phyloP scores from a whole-genome alignment of 2,888 invertebrate genomes.

The Cerastis rubricosa region DNA sequence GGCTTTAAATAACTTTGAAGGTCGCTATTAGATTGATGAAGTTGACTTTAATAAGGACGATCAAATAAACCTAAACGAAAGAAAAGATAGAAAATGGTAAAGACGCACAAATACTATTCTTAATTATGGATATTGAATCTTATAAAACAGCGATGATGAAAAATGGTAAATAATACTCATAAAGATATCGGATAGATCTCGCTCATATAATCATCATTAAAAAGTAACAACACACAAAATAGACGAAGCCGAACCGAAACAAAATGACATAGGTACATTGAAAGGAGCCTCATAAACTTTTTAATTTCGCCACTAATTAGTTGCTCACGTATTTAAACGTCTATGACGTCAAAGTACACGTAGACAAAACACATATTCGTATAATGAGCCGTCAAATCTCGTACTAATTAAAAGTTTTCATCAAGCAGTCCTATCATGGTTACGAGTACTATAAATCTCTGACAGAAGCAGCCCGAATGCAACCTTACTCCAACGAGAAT shows the following conservation, averaged over 20 bases:
- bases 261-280: conserved; percentile 15
- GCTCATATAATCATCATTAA: conserved; percentile 5
- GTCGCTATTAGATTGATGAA: neutral
- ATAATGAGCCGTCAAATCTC: conserved; percentile 21
- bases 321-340: conserved; percentile 32
- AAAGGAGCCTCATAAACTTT: conserved; percentile 42
- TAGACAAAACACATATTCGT: conserved; percentile 41
- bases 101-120: neutral
- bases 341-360: conserved; percentile 28
- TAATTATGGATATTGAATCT: neutral
- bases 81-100: neutral
- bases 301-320: conserved; percentile 56
- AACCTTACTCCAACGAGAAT: neutral
- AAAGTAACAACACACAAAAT: neutral
- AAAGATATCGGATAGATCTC: neutral
- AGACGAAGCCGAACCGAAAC: conserved; percentile 22
- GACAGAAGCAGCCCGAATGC: neutral
- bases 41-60: neutral
- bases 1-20: conserved; percentile 26
- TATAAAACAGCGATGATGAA: neutral
- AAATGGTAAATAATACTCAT: neutral
- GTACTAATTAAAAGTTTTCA: conserved; percentile 51
- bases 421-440: conserved; percentile 19
- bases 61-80: neutral
- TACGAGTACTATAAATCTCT: neutral